phyloP scores from a whole-genome alignment of 2,797 vertebrate species.

The Petrocephalus schoutedeni region DNA sequence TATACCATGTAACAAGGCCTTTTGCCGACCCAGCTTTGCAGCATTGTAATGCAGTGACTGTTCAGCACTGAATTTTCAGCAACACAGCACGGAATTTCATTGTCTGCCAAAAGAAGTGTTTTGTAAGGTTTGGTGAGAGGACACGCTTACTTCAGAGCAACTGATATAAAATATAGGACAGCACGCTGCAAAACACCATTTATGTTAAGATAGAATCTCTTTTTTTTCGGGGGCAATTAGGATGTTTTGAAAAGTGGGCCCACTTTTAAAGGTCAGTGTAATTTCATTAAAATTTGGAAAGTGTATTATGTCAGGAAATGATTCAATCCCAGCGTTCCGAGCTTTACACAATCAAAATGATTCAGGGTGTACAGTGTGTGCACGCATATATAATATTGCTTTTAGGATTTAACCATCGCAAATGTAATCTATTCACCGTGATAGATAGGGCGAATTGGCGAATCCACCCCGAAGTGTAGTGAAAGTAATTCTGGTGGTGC shows the following conservation, averaged over 20 bases:
- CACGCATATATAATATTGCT: background rate
- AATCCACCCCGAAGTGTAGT: background rate
- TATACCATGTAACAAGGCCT: background rate
- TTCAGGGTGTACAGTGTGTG: background rate
- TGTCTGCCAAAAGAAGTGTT: background rate
- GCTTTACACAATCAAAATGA: background rate
- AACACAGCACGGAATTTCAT: background rate
- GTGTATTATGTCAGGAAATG: background rate
- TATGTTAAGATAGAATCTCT: background rate
- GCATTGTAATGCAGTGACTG: background rate
- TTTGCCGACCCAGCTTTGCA: background rate
- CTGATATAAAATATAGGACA: background rate
- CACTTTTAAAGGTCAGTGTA: background rate
- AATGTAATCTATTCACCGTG: background rate
- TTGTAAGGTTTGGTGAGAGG: background rate
- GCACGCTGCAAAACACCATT: background rate
- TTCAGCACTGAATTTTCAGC: background rate
- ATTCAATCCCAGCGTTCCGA: background rate
- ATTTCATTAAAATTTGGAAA: background rate
- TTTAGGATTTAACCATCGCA: background rate
- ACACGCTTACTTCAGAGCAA: background rate
- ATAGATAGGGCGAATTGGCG: background rate
- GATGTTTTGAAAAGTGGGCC: background rate
- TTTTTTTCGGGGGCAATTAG: background rate
- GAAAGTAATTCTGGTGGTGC: background rate